phyloP scores from a whole-genome alignment of 2,888 invertebrate genomes.

The Oxyscelio sp. region DNA sequence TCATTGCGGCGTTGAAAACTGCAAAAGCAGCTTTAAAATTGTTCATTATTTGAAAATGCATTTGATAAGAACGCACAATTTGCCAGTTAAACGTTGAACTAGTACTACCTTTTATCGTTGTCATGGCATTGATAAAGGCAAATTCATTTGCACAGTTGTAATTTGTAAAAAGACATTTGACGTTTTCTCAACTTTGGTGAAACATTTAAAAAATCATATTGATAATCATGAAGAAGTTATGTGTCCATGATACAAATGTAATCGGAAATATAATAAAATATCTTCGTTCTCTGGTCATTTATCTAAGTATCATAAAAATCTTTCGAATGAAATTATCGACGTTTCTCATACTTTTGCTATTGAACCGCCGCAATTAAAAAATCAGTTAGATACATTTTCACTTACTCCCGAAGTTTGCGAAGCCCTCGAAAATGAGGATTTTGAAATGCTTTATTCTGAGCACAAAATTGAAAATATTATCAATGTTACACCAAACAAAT shows the following conservation, averaged over 20 bases:
- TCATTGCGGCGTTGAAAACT: conserved; percentile 18
- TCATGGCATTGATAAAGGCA: conserved; percentile 17
- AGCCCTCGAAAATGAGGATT: too few relatives aligned
- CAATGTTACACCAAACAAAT: background rate
- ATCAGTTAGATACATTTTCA: too few relatives aligned
- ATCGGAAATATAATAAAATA: conserved; percentile 8
- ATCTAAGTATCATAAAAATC: conserved; percentile 22
- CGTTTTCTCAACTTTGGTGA: conserved; percentile 3
- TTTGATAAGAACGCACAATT: conserved; percentile 19
- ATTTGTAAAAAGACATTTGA: conserved; percentile 45
- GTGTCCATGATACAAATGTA: conserved; percentile 28
- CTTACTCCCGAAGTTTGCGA: too few relatives aligned
- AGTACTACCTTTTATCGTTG: background rate
- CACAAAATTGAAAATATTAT: too few relatives aligned
- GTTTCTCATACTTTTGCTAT: too few relatives aligned
- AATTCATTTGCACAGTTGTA: conserved; percentile 43
- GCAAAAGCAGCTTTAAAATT: conserved; percentile 13
- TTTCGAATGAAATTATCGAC: too few relatives aligned
- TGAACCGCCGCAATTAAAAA: too few relatives aligned
- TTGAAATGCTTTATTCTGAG: too few relatives aligned
- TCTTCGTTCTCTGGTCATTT: conserved; percentile 21
- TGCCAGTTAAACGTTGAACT: conserved; percentile 32
- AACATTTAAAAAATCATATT: conserved; percentile 44
- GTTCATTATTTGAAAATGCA: conserved; percentile 35
- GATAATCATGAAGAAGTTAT: conserved; percentile 20